Conservation (phyloP, 2,888 invertebrate species). For the Tipula vernalis region DNA sequence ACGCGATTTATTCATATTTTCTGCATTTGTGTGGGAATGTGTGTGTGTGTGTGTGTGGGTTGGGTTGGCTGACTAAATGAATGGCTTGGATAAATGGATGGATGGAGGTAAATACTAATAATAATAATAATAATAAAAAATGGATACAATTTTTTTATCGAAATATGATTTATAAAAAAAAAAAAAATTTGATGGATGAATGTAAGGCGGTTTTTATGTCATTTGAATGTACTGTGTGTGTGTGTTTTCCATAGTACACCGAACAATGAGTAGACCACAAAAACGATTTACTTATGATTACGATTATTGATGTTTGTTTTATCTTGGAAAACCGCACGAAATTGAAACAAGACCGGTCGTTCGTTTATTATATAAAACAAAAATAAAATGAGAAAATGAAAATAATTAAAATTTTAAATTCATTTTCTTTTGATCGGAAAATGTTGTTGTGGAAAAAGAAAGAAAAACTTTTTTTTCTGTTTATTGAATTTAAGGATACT, state of each 20-base stretch:
- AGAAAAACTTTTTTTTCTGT: background rate
- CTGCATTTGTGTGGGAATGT: background rate
- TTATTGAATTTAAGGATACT: slow-evolving; percentile 6
- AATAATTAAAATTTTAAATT: background rate
- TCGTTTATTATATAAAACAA: background rate
- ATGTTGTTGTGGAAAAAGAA: background rate
- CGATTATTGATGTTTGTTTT: slow-evolving; percentile 4
- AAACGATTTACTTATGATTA: slow-evolving; percentile 4
- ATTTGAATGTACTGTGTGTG: background rate
- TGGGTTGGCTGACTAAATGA: background rate
- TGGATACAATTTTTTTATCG: background rate
- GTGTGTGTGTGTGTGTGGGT: background rate
- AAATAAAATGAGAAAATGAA: background rate
- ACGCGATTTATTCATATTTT: background rate
- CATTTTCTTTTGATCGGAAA: background rate
- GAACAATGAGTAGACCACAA: background rate
- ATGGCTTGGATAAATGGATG: background rate
- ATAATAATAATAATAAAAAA: background rate
- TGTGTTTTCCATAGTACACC: background rate
- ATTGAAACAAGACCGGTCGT: background rate
- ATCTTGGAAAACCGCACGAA: background rate
- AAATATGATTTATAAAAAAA: background rate
- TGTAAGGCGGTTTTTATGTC: slow-evolving; percentile 4
- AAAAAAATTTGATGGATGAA: background rate
- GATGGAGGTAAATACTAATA: background rate